phyloP scores from a whole-genome alignment of 2,113 vertebrate species.

The Cygnus atratus region DNA sequence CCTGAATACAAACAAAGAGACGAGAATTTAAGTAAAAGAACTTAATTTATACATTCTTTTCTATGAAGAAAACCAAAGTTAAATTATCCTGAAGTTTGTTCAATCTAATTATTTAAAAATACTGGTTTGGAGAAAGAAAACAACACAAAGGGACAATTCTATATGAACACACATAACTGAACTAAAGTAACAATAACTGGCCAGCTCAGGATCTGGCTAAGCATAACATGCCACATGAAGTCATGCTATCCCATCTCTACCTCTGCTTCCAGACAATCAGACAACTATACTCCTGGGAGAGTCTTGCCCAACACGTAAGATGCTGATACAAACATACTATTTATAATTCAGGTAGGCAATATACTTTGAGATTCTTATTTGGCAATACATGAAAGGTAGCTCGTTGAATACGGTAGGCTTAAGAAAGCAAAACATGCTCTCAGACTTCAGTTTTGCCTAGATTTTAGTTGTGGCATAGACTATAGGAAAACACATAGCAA shows the following conservation, averaged over 20 bases:
- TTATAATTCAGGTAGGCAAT: neutral
- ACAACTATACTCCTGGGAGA: neutral
- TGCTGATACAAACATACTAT: neutral
- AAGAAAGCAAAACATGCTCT: neutral
- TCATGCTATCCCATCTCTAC: neutral
- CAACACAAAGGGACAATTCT: neutral
- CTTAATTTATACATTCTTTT: neutral
- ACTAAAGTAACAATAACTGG: neutral
- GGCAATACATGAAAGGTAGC: neutral
- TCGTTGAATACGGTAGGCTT: neutral
- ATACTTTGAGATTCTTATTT: neutral
- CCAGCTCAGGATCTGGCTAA: neutral
- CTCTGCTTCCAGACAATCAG: constrained; percentile 16
- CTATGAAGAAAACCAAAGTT: neutral
- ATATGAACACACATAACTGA: neutral
- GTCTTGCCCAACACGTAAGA: neutral
- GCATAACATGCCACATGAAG: neutral
- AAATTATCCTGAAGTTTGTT: neutral
- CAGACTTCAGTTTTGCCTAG: neutral
- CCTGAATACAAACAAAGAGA: neutral
- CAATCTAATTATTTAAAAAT: neutral
- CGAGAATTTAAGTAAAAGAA: neutral
- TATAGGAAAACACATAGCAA: neutral
- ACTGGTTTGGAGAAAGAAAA: neutral
- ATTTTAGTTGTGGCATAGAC: neutral